Conservation (phyloP, 1,140 invertebrate genomes). For the Pseudomyrmex dendroicus region DNA sequence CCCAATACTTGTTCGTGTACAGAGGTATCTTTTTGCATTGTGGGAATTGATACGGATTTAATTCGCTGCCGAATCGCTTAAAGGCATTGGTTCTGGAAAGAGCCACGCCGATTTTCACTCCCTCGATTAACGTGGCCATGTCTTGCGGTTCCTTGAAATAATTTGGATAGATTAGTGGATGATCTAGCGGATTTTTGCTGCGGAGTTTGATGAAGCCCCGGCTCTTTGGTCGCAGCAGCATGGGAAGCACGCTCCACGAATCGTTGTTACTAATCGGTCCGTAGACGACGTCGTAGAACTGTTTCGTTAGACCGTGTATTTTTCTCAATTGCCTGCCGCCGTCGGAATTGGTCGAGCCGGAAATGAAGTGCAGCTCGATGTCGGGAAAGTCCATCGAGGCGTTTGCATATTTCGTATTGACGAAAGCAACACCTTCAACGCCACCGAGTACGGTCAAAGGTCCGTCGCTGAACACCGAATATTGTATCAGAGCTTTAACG, state of each 20-base stretch:
- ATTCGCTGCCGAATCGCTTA: constrained; percentile 88
- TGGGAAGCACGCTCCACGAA: constrained; percentile 94
- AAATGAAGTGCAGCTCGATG: constrained; percentile 97
- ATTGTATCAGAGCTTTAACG: constrained; percentile 90
- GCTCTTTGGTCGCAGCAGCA: constrained; percentile 92
- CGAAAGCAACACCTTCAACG: constrained; percentile 95
- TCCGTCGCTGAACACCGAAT: constrained; percentile 92
- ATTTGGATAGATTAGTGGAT: constrained; percentile 97
- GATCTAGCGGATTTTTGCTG: constrained; percentile 94
- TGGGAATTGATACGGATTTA: constrained; percentile 89
- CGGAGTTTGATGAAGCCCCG: constrained; percentile 92
- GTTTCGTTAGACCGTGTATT: constrained; percentile 91
- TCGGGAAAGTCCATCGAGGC: constrained; percentile 94
- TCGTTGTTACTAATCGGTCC: constrained; percentile 91
- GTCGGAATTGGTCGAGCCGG: constrained; percentile 95
- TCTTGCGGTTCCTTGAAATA: constrained; percentile 94
- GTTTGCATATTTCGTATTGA: constrained; percentile 96
- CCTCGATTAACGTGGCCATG: constrained; percentile 92
- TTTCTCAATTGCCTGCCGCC: constrained; percentile 93
- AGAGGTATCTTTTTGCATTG: constrained; percentile 88
- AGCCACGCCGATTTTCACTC: constrained; percentile 91
- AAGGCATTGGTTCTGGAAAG: constrained; percentile 91
- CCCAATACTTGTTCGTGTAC: constrained; percentile 91
- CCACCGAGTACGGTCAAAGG: constrained; percentile 95
- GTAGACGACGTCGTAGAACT: constrained; percentile 91